A percentile compares a stretch with the other conserved stretches of the same genome.
These are phyloP conservation scores for Euzetes globulus DNA, from an alignment of 2,888 invertebrate genomes.

Conservation along the genomic window DNA sequence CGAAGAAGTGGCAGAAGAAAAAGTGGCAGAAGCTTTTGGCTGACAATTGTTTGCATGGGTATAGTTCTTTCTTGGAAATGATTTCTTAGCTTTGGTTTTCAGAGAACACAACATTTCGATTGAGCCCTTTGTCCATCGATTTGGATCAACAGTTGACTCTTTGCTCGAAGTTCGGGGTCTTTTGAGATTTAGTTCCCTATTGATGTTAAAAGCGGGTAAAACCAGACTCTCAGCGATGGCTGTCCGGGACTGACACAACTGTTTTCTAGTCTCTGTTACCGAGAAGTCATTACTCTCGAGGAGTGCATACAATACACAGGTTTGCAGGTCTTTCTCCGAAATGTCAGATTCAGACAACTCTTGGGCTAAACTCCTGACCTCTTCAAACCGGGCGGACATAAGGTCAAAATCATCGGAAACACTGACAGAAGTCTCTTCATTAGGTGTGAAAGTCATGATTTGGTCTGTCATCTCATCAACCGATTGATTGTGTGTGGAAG, in stretches of 20 bases:
- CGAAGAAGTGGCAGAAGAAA: not conserved
- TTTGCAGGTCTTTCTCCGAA: not conserved
- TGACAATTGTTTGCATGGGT: not conserved
- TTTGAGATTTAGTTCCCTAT: not conserved
- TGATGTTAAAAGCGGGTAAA: not conserved
- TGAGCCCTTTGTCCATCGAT: not conserved
- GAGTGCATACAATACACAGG: not conserved
- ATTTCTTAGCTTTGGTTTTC: not conserved
- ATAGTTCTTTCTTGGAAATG: not conserved
- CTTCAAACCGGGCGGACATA: not conserved
- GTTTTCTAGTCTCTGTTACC: not conserved
- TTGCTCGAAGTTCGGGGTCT: not conserved
- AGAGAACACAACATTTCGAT: not conserved
- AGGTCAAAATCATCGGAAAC: too few species aligned
- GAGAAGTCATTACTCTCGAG: not conserved
- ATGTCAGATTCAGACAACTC: not conserved
- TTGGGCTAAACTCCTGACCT: not conserved
- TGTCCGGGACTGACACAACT: not conserved
- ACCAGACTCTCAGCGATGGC: conserved; percentile 2
- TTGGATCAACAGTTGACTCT: not conserved
- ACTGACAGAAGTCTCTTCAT: too few species aligned
- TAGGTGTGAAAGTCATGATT: too few species aligned
- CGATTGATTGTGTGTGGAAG: too few species aligned
- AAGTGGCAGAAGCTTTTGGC: not conserved
- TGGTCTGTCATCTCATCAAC: too few species aligned